These are phyloP conservation scores for Indicator indicator DNA, from an alignment of 2,113 vertebrate genomes.

Conservation along the genomic window DNA sequence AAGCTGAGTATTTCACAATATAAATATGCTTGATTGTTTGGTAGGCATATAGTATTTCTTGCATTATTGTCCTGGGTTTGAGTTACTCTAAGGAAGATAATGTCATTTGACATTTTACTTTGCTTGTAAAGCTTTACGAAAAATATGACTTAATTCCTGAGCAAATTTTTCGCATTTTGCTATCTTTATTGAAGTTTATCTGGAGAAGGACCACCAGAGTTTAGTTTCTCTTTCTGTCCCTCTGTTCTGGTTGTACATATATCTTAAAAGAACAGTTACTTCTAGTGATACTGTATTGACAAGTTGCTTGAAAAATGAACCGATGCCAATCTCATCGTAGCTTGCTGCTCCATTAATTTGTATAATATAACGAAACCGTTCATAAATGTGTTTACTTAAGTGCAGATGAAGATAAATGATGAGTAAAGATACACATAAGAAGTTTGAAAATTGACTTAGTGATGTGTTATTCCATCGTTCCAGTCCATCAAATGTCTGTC, in stretches of 20 bases:
- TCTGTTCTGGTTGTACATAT: neutral
- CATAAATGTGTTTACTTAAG: slow-evolving; percentile 17
- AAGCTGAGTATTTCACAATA: neutral
- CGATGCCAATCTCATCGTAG: neutral
- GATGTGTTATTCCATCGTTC: neutral
- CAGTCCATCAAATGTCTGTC: slow-evolving; percentile 1
- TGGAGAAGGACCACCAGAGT: neutral
- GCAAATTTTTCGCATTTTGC: neutral
- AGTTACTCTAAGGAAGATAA: neutral
- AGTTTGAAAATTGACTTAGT: slow-evolving; percentile 10
- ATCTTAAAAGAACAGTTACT: slow-evolving; percentile 22
- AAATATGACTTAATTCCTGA: neutral
- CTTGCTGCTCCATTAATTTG: slow-evolving; percentile 41
- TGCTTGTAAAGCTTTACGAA: neutral
- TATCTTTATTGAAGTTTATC: neutral
- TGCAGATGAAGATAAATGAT: slow-evolving; percentile 9
- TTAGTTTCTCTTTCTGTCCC: neutral
- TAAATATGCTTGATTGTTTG: neutral
- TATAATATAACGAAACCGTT: slow-evolving; percentile 36
- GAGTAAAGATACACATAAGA: neutral
- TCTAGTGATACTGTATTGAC: neutral
- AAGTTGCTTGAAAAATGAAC: slow-evolving; percentile 31
- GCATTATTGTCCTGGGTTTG: neutral
- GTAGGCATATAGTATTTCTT: neutral
- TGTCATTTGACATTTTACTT: neutral